Conservation (phyloP, 35 echinoderm and acorn worm genomes). For the Ophiothrix spiculata region DNA sequence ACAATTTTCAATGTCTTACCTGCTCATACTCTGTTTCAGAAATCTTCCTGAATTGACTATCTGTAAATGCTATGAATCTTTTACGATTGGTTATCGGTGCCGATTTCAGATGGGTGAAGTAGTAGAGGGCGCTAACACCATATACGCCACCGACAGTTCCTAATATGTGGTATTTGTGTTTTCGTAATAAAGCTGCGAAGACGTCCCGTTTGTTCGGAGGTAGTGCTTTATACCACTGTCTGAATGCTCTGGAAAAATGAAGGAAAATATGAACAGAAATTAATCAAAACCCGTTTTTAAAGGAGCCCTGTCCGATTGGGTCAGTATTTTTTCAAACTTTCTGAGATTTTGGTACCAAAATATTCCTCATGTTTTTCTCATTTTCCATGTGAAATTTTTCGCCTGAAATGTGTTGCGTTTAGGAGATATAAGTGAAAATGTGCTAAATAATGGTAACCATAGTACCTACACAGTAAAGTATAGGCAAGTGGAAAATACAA, state of each 20-base stretch:
- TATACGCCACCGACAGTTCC: slow-evolving; percentile 26
- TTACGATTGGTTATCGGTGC: slow-evolving; percentile 81
- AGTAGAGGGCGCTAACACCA: slow-evolving; percentile 39
- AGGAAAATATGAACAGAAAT: not conserved
- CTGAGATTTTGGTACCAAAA: not conserved
- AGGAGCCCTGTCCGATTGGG: too few relatives aligned
- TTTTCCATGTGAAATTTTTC: not conserved
- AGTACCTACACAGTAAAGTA: too few relatives aligned
- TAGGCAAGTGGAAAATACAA: too few relatives aligned
- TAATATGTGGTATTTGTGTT: slow-evolving; percentile 57
- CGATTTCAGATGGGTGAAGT: slow-evolving; percentile 55
- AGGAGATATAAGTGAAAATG: too few relatives aligned
- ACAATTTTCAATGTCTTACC: too few relatives aligned
- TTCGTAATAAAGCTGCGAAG: slow-evolving; percentile 27
- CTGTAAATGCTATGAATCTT: slow-evolving; percentile 76
- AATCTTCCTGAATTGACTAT: slow-evolving; percentile 68
- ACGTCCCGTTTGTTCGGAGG: slow-evolving; percentile 57
- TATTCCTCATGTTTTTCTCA: too few relatives aligned
- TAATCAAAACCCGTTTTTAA: not conserved
- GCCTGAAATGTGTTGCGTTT: not conserved
- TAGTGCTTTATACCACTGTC: slow-evolving; percentile 72
- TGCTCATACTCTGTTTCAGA: slow-evolving; percentile 62
- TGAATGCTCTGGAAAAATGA: slow-evolving; percentile 61
- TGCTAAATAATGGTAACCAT: too few relatives aligned
- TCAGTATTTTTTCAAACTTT: not conserved